These are phyloP conservation scores for Myathropa florea DNA, from an alignment of 2,888 invertebrate species.

Conservation along the genomic window DNA sequence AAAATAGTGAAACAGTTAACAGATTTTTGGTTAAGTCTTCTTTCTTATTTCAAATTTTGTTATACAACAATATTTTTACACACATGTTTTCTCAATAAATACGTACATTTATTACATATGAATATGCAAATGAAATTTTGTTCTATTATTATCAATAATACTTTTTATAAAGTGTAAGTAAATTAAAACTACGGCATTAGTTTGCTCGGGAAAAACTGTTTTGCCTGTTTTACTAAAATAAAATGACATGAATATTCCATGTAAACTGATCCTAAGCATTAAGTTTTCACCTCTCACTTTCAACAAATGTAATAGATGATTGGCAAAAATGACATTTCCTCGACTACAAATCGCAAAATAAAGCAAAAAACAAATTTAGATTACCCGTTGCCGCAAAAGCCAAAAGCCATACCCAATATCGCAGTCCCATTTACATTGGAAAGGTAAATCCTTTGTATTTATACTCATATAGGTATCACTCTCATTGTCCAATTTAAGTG, in stretches of 20 bases:
- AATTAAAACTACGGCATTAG: too few species aligned
- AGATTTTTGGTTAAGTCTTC: too few species aligned
- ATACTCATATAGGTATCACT: neutral
- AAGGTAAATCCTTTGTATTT: neutral
- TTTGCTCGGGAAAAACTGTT: too few species aligned
- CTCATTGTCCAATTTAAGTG: neutral
- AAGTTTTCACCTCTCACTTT: neutral
- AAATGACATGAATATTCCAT: neutral
- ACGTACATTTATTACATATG: too few species aligned
- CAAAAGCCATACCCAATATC: neutral
- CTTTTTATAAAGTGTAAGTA: too few species aligned
- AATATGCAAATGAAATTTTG: too few species aligned
- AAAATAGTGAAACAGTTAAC: too few species aligned
- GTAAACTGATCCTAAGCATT: neutral
- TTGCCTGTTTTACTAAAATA: neutral
- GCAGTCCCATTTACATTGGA: neutral
- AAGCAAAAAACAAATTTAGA: conserved; percentile 30
- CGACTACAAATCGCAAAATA: neutral
- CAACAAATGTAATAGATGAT: neutral
- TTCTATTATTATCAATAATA: too few species aligned
- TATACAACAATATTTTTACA: too few species aligned
- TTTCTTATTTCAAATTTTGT: too few species aligned
- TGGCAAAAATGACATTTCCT: neutral
- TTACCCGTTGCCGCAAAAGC: conserved; percentile 46
- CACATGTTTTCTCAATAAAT: too few species aligned